These are phyloP conservation scores for Podarcis cretensis DNA, from an alignment of 2,113 vertebrate genomes.

Conservation along the genomic window DNA sequence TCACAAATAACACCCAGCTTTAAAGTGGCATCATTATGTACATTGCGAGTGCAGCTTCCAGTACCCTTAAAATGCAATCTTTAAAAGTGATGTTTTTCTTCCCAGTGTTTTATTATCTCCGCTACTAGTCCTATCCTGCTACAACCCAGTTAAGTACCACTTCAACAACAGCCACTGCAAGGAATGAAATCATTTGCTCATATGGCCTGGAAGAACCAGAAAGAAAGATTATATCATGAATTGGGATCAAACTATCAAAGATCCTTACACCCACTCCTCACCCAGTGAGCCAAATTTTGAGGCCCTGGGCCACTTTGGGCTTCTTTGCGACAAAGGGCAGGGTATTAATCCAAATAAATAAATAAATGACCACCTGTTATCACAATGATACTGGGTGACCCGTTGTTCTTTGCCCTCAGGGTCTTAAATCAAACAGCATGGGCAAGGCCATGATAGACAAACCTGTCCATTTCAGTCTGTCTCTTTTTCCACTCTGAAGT, in stretches of 20 bases:
- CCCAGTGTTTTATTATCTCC: neutral
- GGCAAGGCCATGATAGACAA: no score
- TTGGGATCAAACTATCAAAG: neutral
- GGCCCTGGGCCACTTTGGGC: no score
- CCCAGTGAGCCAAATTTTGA: neutral
- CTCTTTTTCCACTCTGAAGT: no score
- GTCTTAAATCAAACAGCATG: no score
- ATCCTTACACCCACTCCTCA: neutral
- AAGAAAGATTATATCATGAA: neutral
- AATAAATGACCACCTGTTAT: no score
- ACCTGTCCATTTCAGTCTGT: no score
- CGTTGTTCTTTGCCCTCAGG: no score
- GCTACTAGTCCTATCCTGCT: neutral
- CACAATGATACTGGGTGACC: no score
- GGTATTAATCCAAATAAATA: no score
- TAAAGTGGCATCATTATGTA: constrained; percentile 28
- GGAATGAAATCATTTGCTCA: neutral
- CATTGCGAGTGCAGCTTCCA: neutral
- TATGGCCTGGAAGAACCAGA: neutral
- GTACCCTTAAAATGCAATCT: neutral
- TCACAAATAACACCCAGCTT: constrained; percentile 65
- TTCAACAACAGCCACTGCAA: neutral
- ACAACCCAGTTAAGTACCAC: neutral
- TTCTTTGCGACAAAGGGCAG: no score
- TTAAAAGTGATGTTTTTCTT: neutral